phyloP scores from a whole-genome alignment of 2,113 vertebrate species.

The Ammodytes marinus region DNA sequence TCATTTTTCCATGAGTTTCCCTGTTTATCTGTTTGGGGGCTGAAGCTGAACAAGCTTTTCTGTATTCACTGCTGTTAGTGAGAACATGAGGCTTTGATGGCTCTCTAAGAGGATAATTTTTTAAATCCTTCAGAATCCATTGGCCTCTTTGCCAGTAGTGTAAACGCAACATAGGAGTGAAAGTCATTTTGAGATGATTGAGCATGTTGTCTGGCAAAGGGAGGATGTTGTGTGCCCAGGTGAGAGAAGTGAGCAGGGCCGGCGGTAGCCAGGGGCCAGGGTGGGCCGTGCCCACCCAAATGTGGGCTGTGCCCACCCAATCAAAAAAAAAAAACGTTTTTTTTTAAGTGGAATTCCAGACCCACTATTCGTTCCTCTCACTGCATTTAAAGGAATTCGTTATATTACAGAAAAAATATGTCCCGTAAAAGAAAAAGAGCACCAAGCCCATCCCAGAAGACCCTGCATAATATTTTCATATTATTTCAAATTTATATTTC shows the following conservation, averaged over 20 bases:
- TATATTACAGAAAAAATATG: no score
- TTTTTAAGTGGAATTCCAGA: no score
- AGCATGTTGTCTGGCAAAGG: neutral
- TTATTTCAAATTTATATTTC: no score
- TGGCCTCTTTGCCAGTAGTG: conserved; percentile 34
- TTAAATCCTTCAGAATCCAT: conserved; percentile 62
- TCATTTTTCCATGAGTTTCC: neutral
- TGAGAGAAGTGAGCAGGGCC: conserved; percentile 8
- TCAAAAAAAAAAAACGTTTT: no score
- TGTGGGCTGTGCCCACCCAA: no score
- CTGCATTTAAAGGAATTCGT: no score
- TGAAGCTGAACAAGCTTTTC: conserved; percentile 4
- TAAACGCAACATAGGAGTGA: conserved; percentile 21
- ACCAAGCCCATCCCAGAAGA: no score
- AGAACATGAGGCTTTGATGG: conserved; percentile 46
- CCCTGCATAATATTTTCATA: no score
- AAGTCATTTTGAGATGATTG: neutral
- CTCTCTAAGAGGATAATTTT: conserved; percentile 64
- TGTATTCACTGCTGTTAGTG: conserved; percentile 34
- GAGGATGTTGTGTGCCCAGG: neutral
- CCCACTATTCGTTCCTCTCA: no score
- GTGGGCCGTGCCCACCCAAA: no score
- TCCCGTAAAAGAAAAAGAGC: no score
- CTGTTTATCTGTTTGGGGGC: neutral
- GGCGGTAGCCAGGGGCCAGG: no score